Evolutionary conservation across 92 coral and sea anemone species (phyloP), one percentile per base, ranked within the genome.

Genomic region (Zoanthus sansibaricus): DNA sequence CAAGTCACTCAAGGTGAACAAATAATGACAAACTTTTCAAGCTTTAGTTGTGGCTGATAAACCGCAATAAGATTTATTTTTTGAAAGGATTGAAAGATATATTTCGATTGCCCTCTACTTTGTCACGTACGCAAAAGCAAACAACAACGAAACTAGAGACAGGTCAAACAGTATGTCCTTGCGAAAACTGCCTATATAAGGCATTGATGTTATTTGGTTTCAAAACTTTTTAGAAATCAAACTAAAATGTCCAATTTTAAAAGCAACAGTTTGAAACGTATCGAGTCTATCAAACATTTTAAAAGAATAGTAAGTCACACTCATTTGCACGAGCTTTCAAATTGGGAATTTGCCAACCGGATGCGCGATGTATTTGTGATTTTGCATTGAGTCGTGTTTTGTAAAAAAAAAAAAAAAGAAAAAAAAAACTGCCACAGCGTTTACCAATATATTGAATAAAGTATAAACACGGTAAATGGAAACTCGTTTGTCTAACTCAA

Each of bases 101-200:
- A 31, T 25, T 32, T 49, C 64, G 12, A 49, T 62, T 62, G 49
- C 49, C 16, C 31, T 56, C 30, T 16, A 52, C 44, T 80, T 80
- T 64, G 85, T 80, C 85, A 80, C 85, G 85, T 80, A 80, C 61
- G 18, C 73, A 80, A 44, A 54, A 66, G 61, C 30, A 80, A 64
- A 78, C 30, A 42, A 59, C 30, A 46, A 59, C n/a, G 11, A 61
- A 78, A 33, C 14, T 16, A 6, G 25, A 45, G 59, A 62, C 18
- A 67, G 25, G 48, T 17, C 69, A 69, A 4, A 62, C 69, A 78
- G 25, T 46, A 7, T 55, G 31, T n/a, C 61, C 11, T 44, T 9
- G 25, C 20, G 85, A 18, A 45, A 48, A 47, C 32, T 72, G 64
- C 74, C 31, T 11, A 30, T n/a, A 44, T 45, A 7, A 59, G 6